Conservation (phyloP, 2,888 invertebrate species). For the Nemoura dubitans region DNA sequence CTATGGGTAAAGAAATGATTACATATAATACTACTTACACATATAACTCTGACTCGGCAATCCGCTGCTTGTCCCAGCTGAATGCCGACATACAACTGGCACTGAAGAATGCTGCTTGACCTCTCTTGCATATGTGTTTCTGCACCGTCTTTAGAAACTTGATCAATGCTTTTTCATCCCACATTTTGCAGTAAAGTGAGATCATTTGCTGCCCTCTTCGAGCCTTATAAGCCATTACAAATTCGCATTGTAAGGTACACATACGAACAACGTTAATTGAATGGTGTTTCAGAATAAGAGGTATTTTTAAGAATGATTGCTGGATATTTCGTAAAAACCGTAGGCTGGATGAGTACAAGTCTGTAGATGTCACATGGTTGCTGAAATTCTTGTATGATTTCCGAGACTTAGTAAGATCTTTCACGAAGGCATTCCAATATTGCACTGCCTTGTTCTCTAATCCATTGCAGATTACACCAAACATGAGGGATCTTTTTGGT, state of each 20-base stretch:
- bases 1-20: too few relatives aligned
- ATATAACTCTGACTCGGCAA: constrained; percentile 66
- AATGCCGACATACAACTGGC: constrained; percentile 66
- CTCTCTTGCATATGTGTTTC: constrained; percentile 60
- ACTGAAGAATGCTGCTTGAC: constrained; percentile 66
- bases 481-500: neutral
- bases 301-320: constrained; percentile 42
- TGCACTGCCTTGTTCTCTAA: neutral
- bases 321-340: neutral
- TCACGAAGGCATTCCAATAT: neutral
- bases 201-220: constrained; percentile 72
- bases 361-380: neutral
- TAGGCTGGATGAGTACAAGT: neutral
- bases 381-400: neutral
- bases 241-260: constrained; percentile 61
- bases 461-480: neutral
- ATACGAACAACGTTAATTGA: constrained; percentile 63
- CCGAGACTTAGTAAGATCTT: neutral
- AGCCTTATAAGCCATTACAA: constrained; percentile 66
- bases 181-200: constrained; percentile 69
- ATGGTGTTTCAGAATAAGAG: constrained; percentile 60
- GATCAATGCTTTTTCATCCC: constrained; percentile 69
- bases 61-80: constrained; percentile 71
- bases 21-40: constrained; percentile 57
- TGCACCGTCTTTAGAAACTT: constrained; percentile 64